phyloP scores from a whole-genome alignment of 2,113 vertebrate species.

The Grammomys dolichurus region DNA sequence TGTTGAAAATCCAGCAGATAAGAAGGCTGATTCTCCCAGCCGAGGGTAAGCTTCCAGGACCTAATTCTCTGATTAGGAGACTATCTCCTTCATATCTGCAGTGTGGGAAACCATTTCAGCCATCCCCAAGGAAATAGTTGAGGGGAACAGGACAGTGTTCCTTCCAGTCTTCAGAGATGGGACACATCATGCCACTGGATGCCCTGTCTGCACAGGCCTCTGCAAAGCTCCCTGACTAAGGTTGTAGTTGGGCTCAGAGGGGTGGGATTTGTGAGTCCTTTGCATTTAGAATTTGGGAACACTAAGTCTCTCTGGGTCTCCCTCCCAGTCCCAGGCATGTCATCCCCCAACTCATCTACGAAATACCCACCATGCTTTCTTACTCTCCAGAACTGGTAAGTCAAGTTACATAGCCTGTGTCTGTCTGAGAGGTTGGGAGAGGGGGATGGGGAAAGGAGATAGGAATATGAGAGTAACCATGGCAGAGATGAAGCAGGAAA shows the following conservation, averaged over 20 bases:
- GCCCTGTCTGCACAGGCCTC: rapidly evolving
- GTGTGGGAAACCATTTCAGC: background rate
- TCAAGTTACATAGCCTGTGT: background rate
- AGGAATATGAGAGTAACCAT: rapidly evolving
- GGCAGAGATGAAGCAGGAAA: background rate
- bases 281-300: background rate
- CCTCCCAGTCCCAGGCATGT: background rate
- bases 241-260: background rate
- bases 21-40: background rate
- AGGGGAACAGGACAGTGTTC: background rate
- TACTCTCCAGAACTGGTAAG: background rate
- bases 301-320: background rate
- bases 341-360: background rate
- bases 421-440: background rate
- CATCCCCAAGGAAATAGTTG: background rate
- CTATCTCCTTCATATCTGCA: background rate
- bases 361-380: background rate
- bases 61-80: background rate
- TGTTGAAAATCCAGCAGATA: background rate
- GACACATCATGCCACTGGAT: background rate
- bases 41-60: background rate
- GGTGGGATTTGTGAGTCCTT: background rate
- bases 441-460: background rate
- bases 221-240: background rate
- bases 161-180: background rate